Conservation (phyloP, 2,797 vertebrate genomes). For the Microchirus variegatus region DNA sequence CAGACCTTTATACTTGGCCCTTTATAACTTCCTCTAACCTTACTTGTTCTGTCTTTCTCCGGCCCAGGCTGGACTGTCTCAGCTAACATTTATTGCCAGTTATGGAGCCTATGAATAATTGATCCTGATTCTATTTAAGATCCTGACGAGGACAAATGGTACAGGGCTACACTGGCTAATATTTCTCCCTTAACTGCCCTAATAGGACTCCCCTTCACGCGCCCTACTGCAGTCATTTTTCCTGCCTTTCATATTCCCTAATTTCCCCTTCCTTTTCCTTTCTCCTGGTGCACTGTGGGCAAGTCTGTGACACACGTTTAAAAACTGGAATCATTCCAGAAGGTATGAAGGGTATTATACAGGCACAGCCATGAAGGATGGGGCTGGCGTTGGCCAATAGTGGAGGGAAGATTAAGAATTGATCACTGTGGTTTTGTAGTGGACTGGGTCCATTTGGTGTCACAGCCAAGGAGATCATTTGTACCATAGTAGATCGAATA, state of each 20-base stretch:
- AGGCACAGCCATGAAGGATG: constrained; percentile 51
- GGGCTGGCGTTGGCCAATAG: constrained; percentile 26
- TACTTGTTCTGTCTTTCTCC: constrained; percentile 29
- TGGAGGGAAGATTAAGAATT: constrained; percentile 36
- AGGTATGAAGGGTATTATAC: constrained; percentile 50
- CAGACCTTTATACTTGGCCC: background rate
- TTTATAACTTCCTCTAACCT: constrained; percentile 44
- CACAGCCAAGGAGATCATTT: constrained; percentile 61
- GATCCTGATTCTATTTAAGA: constrained; percentile 79
- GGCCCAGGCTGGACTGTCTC: constrained; percentile 54
- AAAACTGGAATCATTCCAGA: constrained; percentile 67
- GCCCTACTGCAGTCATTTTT: constrained; percentile 59
- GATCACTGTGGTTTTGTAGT: constrained; percentile 53
- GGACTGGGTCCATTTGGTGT: constrained; percentile 52
- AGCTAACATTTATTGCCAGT: constrained; percentile 77
- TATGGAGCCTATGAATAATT: constrained; percentile 79
- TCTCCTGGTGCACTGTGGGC: constrained; percentile 30
- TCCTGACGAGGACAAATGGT: constrained; percentile 78
- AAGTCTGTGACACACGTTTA: constrained; percentile 66
- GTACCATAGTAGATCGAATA: constrained; percentile 59
- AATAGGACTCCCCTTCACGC: constrained; percentile 66
- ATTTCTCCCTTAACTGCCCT: constrained; percentile 70
- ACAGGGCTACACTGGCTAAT: constrained; percentile 66
- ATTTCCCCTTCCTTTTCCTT: constrained; percentile 51
- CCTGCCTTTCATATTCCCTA: constrained; percentile 50